Conservation (phyloP, 2,113 vertebrate genomes). For the Laticauda colubrina region DNA sequence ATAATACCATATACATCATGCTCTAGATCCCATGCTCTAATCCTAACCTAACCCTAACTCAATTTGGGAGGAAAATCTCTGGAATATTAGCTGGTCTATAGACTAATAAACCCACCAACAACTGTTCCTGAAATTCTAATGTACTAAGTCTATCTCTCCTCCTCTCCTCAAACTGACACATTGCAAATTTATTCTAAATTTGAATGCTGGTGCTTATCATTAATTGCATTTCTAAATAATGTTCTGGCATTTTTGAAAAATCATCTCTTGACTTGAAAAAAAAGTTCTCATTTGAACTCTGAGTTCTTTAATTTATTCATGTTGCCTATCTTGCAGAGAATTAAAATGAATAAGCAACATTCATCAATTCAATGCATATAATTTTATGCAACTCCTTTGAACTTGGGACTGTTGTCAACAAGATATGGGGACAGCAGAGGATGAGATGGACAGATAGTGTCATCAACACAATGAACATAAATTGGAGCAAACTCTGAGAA, state of each 20-base stretch:
- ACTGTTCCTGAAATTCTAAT: background rate
- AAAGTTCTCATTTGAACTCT: slow-evolving; percentile 26
- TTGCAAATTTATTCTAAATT: background rate
- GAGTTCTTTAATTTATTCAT: slow-evolving; percentile 31
- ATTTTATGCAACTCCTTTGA: slow-evolving; percentile 17
- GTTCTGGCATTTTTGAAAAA: slow-evolving; percentile 48
- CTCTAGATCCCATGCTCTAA: background rate
- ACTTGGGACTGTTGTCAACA: slow-evolving; percentile 32
- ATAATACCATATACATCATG: background rate
- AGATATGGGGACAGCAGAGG: background rate
- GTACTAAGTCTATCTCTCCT: background rate
- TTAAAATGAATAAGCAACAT: slow-evolving; percentile 52
- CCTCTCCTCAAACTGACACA: background rate
- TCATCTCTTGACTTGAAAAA: slow-evolving; percentile 52
- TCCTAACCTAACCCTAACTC: background rate
- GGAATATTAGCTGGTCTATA: background rate
- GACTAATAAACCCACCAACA: background rate
- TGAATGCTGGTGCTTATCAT: slow-evolving; percentile 11
- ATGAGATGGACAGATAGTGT: background rate
- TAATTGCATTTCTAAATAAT: slow-evolving; percentile 53
- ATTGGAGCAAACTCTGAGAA: background rate
- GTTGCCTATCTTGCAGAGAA: slow-evolving; percentile 39
- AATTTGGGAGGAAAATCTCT: background rate
- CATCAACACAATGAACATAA: background rate
- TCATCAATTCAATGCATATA: slow-evolving; percentile 47